phyloP scores from a whole-genome alignment of 2,888 invertebrate species.

The Chouioia cunea region DNA sequence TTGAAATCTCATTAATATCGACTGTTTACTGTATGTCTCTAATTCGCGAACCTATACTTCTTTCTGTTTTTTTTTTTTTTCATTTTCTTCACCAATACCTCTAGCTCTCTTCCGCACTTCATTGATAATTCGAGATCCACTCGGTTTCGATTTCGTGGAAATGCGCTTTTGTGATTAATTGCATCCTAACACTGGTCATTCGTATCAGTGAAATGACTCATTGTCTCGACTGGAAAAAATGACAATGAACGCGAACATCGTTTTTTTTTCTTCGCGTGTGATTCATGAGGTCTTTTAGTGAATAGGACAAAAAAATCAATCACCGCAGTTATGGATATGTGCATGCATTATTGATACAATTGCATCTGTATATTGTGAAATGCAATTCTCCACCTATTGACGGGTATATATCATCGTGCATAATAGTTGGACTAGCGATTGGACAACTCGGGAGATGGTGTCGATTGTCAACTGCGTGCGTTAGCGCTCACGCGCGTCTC shows the following conservation, averaged over 20 bases:
- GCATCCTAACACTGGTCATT: slow-evolving; percentile 36
- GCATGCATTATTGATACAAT: slow-evolving; percentile 65
- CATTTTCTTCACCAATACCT: slow-evolving; percentile 4
- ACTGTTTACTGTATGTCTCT: slow-evolving; percentile 7
- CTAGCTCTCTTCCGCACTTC: slow-evolving; percentile 39
- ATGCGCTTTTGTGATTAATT: slow-evolving; percentile 33
- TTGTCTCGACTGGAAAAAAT: not conserved
- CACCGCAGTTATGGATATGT: slow-evolving; percentile 47
- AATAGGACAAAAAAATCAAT: slow-evolving; percentile 62
- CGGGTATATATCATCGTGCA: not conserved
- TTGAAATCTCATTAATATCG: slow-evolving; percentile 56
- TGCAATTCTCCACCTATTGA: slow-evolving; percentile 54
- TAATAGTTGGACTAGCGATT: too few species aligned
- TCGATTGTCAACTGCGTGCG: not conserved
- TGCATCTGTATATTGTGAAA: slow-evolving; percentile 54
- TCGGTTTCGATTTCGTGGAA: slow-evolving; percentile 37
- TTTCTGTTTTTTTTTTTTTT: slow-evolving; percentile 42
- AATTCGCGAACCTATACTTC: slow-evolving; percentile 39
- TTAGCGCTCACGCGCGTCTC: not conserved
- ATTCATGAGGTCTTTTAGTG: not conserved
- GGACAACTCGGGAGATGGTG: too few species aligned
- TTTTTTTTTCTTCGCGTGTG: not conserved
- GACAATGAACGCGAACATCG: not conserved
- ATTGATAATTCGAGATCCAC: slow-evolving; percentile 34
- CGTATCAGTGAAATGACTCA: slow-evolving; percentile 12